Percentiles rank a stretch among this genome's conserved stretches.
phyloP scores from a whole-genome alignment of 2,797 vertebrate species.

The Hozukius guyotensis region DNA sequence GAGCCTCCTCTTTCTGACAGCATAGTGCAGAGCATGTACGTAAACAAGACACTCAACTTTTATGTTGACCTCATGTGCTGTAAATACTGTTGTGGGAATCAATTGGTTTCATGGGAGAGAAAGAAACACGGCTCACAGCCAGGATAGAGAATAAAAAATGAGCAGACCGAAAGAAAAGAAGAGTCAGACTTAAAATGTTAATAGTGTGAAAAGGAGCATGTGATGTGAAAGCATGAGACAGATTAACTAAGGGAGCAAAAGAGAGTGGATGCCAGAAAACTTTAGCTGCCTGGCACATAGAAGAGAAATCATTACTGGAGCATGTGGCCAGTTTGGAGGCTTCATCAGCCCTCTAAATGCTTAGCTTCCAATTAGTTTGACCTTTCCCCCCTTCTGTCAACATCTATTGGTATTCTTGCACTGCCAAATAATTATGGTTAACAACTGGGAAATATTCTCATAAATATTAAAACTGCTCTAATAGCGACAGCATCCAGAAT shows the following conservation, averaged over 20 bases:
- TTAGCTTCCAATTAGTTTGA: constrained; percentile 31
- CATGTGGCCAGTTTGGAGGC: constrained; percentile 25
- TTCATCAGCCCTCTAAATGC: neutral
- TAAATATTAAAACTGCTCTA: neutral
- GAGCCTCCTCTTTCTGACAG: neutral
- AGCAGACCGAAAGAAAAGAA: neutral
- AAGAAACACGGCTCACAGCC: neutral
- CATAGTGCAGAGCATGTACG: neutral
- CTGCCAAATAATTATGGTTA: constrained; percentile 8
- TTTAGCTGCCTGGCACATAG: constrained; percentile 2
- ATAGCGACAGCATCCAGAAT: neutral
- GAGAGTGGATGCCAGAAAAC: neutral
- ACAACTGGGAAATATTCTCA: constrained; percentile 2
- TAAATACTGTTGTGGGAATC: constrained; percentile 1
- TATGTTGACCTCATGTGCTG: constrained; percentile 1
- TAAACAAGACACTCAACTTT: constrained; percentile 19
- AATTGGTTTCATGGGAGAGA: constrained; percentile 15
- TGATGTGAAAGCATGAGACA: constrained; percentile 9
- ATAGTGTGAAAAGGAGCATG: neutral
- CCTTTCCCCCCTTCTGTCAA: constrained; percentile 26
- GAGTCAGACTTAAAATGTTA: constrained; percentile 8
- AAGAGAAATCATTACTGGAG: constrained; percentile 9
- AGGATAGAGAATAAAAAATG: neutral
- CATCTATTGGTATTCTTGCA: neutral
- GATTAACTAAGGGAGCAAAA: neutral